These are phyloP conservation scores for Aphidius gifuensis DNA, from an alignment of 1,140 invertebrate species.

Conservation along the genomic window DNA sequence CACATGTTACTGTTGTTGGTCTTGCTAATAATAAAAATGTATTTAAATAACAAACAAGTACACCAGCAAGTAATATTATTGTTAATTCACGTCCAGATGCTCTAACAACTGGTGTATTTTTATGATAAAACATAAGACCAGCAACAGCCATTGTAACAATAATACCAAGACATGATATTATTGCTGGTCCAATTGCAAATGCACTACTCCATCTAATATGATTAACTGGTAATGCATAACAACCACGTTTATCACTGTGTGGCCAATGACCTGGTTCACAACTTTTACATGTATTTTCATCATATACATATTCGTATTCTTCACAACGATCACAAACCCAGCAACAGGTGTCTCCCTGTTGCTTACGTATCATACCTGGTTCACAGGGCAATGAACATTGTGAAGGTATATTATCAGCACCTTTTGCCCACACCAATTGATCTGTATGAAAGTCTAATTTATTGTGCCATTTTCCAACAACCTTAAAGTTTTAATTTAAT, in stretches of 20 bases:
- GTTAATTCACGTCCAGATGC: constrained; percentile 81
- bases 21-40: constrained; percentile 62
- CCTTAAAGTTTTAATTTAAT: constrained; percentile 43
- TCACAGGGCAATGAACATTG: constrained; percentile 68
- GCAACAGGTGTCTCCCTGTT: constrained; percentile 71
- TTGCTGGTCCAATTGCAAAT: constrained; percentile 67
- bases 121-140: constrained; percentile 66
- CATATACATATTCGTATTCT: constrained; percentile 64
- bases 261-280: constrained; percentile 66
- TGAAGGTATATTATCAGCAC: constrained; percentile 57
- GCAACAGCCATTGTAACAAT: constrained; percentile 63
- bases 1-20: constrained; percentile 63
- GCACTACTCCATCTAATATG: constrained; percentile 61
- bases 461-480: constrained; percentile 65
- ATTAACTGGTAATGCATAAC: constrained; percentile 57
- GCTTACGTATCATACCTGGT: constrained; percentile 70
- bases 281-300: constrained; percentile 65
- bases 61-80: constrained; percentile 69
- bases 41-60: constrained; percentile 63
- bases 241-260: constrained; percentile 60
- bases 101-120: constrained; percentile 78
- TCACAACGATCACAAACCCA: constrained; percentile 75
- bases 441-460: constrained; percentile 59
- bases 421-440: constrained; percentile 60
- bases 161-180: constrained; percentile 67